Percentiles rank a stretch among this genome's conserved stretches.
Evolutionary conservation across 2,113 vertebrate species (phyloP).

Genomic region (Leptobrachium ailaonicum): DNA sequence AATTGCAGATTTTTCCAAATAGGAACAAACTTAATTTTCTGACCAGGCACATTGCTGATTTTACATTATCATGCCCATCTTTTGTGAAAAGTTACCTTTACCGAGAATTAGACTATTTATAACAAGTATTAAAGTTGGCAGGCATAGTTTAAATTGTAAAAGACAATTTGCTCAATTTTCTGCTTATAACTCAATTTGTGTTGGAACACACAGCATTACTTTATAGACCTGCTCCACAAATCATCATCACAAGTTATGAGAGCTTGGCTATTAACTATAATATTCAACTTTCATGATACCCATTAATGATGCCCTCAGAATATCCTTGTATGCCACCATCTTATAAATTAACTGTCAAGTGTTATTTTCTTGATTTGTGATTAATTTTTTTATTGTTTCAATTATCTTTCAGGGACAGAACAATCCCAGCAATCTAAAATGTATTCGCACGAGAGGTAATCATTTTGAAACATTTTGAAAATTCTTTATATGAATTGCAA

Average conservation of each 20-base stretch:
- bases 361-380: conserved; percentile 45
- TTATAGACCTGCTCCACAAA: conserved; percentile 29
- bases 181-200: conserved; percentile 38
- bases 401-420: conserved; percentile 26
- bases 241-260: conserved; percentile 15
- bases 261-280: conserved; percentile 34
- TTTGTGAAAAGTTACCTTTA: no score
- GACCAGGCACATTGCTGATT: no score
- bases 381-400: conserved; percentile 39
- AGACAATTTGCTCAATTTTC: not conserved
- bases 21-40: no score
- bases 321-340: not conserved
- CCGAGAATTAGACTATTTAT: not conserved
- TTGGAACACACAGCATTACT: conserved; percentile 4
- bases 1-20: no score
- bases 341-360: conserved; percentile 35
- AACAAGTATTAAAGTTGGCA: conserved; percentile 5
- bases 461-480: conserved; percentile 7
- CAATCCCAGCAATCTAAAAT: conserved; percentile 27
- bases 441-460: not conserved
- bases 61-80: no score
- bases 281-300: conserved; percentile 39
- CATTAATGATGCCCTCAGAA: conserved; percentile 31
- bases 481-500: not conserved
- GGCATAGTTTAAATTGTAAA: conserved; percentile 5